Conservation (phyloP, 2,888 invertebrate genomes). For the Polia nebulosa region DNA sequence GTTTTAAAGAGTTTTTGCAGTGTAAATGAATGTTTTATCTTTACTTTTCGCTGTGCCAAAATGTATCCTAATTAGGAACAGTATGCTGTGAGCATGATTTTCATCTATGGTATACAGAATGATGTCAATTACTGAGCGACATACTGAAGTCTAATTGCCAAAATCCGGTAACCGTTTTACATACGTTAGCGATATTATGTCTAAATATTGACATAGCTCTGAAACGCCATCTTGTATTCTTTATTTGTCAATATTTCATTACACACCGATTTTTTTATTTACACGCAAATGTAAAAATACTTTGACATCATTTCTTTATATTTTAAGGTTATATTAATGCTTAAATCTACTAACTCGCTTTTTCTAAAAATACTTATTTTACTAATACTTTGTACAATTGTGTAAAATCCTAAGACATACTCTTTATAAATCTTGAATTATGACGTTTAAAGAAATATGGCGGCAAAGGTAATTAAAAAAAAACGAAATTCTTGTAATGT, state of each 20-base stretch:
- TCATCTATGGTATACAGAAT: not conserved
- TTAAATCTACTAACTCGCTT: constrained; percentile 41
- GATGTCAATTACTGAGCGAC: not conserved
- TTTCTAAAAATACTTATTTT: constrained; percentile 14
- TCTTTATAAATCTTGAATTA: constrained; percentile 7
- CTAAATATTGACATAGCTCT: not conserved
- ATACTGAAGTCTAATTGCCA: no score
- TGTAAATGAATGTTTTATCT: not conserved
- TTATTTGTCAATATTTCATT: not conserved
- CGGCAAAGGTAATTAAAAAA: not conserved
- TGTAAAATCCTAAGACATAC: constrained; percentile 16
- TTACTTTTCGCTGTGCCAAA: not conserved
- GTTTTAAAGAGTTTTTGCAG: constrained; percentile 49
- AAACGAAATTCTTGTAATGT: no score
- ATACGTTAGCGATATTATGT: not conserved
- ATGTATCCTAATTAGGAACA: not conserved
- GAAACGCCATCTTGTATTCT: not conserved
- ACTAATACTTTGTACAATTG: constrained; percentile 21
- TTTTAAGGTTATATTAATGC: constrained; percentile 30
- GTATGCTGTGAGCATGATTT: not conserved
- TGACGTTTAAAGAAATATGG: constrained; percentile 2
- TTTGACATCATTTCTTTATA: constrained; percentile 24
- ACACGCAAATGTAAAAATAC: constrained; percentile 39
- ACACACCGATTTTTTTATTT: not conserved
- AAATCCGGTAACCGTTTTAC: no score